These are phyloP conservation scores for Lithophane ornitopus DNA, from an alignment of 2,888 invertebrate species.

Conservation along the genomic window DNA sequence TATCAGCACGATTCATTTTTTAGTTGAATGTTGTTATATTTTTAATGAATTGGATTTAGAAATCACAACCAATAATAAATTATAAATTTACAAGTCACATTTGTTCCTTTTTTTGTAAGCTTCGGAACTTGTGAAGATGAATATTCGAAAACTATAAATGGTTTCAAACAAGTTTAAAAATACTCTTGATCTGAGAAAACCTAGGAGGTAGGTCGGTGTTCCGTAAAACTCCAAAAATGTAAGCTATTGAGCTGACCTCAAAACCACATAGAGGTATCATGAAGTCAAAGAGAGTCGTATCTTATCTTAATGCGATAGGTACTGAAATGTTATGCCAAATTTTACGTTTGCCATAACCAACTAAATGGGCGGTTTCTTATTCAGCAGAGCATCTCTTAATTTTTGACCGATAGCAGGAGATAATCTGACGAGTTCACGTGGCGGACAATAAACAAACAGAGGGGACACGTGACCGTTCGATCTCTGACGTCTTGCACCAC, in stretches of 20 bases:
- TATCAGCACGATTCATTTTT: slow-evolving; percentile 19
- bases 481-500: slow-evolving; percentile 72
- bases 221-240: not conserved
- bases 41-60: slow-evolving; percentile 3
- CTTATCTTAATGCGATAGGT: not conserved
- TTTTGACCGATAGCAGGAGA: slow-evolving; percentile 61
- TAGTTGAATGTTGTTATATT: slow-evolving; percentile 5
- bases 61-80: slow-evolving; percentile 5
- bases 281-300: slow-evolving; percentile 1
- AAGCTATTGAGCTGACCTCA: not conserved
- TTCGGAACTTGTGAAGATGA: slow-evolving; percentile 1
- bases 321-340: not conserved
- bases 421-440: slow-evolving; percentile 74
- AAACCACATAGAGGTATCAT: not conserved
- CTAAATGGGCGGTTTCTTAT: slow-evolving; percentile 1
- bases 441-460: slow-evolving; percentile 76
- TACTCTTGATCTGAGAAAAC: not conserved
- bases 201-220: not conserved
- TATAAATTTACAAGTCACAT: slow-evolving; percentile 20
- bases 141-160: slow-evolving; percentile 11
- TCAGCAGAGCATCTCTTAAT: slow-evolving; percentile 25
- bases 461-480: slow-evolving; percentile 74
- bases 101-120: not conserved
- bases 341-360: not conserved
- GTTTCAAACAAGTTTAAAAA: not conserved